Evolutionary conservation across 2,797 vertebrate species (phyloP).

Genomic region (Craterocephalus amniculus): DNA sequence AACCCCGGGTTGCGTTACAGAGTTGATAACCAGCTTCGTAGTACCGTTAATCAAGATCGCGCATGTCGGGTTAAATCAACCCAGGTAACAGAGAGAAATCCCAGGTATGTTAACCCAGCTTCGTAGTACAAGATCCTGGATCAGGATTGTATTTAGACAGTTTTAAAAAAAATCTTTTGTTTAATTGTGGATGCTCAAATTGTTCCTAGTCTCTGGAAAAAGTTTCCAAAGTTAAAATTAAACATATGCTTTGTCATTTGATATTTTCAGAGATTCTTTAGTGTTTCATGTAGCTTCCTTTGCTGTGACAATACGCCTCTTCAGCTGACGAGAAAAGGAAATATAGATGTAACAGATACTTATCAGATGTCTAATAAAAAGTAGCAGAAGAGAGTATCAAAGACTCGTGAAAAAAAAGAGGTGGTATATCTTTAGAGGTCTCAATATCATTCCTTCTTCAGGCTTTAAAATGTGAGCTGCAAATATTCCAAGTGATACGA

Average conservation of each 20-base stretch:
- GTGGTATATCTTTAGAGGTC: slow-evolving; percentile 40
- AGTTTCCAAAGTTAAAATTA: not conserved
- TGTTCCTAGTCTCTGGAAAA: not conserved
- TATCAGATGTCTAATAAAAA: slow-evolving; percentile 37
- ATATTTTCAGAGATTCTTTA: not conserved
- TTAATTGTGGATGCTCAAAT: not conserved
- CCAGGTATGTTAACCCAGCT: too few relatives aligned
- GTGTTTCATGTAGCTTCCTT: not conserved
- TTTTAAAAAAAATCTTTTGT: not conserved
- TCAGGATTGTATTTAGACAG: not conserved
- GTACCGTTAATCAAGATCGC: too few relatives aligned
- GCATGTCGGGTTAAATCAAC: too few relatives aligned
- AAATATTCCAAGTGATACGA: slow-evolving; percentile 62
- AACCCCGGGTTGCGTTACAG: too few relatives aligned
- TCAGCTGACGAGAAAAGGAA: slow-evolving; percentile 23
- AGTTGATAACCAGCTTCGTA: too few relatives aligned
- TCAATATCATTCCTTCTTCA: slow-evolving; percentile 49
- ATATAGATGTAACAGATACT: slow-evolving; percentile 18
- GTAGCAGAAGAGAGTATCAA: slow-evolving; percentile 9
- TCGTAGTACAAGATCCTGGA: too few relatives aligned
- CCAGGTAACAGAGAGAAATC: too few relatives aligned
- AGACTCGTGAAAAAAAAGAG: slow-evolving; percentile 12
- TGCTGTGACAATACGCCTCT: slow-evolving; percentile 5
- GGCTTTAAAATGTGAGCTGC: slow-evolving; percentile 68
- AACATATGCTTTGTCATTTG: not conserved